These are phyloP conservation scores for Protonemura montana DNA, from an alignment of 2,888 invertebrate genomes.

Conservation along the genomic window DNA sequence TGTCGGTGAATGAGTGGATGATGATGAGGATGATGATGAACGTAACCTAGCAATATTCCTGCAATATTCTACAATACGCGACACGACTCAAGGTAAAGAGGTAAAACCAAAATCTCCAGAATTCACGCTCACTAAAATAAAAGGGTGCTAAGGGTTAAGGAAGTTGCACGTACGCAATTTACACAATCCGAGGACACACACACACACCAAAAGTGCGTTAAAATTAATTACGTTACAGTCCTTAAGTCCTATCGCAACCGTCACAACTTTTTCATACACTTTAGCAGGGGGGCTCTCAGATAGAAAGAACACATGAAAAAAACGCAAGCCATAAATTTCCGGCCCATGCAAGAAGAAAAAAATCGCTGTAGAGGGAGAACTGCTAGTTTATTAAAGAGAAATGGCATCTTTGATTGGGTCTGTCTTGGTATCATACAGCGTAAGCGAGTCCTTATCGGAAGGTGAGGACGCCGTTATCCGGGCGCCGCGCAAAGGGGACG, in stretches of 20 bases:
- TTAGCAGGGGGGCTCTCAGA: not conserved
- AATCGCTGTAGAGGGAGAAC: not conserved
- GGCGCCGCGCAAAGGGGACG: not conserved
- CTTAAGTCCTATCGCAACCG: not conserved
- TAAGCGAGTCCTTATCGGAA: not conserved
- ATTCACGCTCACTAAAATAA: too few relatives aligned
- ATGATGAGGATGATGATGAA: too few relatives aligned
- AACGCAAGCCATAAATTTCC: not conserved
- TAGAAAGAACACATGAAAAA: not conserved
- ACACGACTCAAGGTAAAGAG: too few relatives aligned
- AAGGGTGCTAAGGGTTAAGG: too few relatives aligned
- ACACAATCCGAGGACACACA: too few relatives aligned
- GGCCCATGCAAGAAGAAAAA: not conserved
- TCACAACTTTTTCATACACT: not conserved
- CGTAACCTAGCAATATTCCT: too few relatives aligned
- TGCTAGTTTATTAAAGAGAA: constrained; percentile 7
- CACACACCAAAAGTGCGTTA: not conserved
- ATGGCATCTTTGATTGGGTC: constrained; percentile 1
- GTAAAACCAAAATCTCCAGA: too few relatives aligned
- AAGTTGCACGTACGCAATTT: too few relatives aligned
- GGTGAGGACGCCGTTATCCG: constrained; percentile 19
- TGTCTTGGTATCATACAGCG: not conserved
- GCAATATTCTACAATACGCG: too few relatives aligned
- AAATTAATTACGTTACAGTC: not conserved
- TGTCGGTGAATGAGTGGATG: too few relatives aligned